Conservation (phyloP, 2,888 invertebrate genomes). For the Siphlonurus alternatus region DNA sequence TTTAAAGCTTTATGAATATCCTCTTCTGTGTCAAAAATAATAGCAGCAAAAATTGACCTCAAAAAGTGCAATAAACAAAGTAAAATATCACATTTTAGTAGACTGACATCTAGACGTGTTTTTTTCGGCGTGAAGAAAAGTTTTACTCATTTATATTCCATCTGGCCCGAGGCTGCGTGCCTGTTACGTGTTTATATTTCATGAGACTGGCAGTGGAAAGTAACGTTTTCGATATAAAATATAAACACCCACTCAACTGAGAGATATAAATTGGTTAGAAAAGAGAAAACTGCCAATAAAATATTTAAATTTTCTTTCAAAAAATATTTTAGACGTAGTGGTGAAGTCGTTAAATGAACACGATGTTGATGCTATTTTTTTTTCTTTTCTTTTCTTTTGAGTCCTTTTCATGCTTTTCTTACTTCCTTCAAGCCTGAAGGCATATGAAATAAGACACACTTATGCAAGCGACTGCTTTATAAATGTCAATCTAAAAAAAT, state of each 20-base stretch:
- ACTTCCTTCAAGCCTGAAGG: no score
- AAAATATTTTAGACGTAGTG: no score
- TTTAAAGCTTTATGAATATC: not conserved
- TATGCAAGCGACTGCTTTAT: no score
- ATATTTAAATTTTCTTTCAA: no score
- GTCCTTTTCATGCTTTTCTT: no score
- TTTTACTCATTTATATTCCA: not conserved
- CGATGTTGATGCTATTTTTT: no score
- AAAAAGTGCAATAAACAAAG: not conserved
- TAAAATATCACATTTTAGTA: not conserved
- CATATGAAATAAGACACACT: no score
- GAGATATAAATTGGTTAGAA: not conserved
- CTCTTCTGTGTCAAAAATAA: not conserved
- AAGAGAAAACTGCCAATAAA: no score
- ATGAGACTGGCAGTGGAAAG: not conserved
- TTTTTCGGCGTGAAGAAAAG: no score
- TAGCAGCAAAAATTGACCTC: not conserved
- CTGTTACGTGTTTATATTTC: not conserved
- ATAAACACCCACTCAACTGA: not conserved
- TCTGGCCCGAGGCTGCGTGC: not conserved
- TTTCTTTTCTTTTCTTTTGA: no score
- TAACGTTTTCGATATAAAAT: not conserved
- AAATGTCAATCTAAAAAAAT: no score
- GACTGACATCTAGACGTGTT: not conserved
- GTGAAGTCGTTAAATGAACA: no score